Evolutionary conservation across 2,113 vertebrate genomes (phyloP).

Genomic region (Tautogolabrus adspersus): DNA sequence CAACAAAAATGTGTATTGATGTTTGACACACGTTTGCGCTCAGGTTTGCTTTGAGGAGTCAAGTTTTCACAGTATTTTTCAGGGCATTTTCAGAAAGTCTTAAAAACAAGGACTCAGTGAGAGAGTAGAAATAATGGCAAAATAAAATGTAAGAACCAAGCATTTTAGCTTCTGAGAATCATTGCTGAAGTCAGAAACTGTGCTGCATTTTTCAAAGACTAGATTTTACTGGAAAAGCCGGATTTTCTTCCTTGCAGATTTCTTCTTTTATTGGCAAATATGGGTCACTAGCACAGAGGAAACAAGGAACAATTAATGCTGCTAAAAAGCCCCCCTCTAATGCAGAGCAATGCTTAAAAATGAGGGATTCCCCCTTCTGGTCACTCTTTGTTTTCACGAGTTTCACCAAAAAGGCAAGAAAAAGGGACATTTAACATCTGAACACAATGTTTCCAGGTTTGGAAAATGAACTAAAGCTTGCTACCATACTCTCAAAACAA

Average conservation of each 20-base stretch:
- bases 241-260: not conserved
- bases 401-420: not conserved
- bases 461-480: not conserved
- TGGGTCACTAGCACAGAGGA: conserved; percentile 17
- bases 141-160: not conserved
- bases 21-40: conserved; percentile 17
- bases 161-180: no score
- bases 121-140: not conserved
- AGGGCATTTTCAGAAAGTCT: not conserved
- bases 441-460: not conserved
- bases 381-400: not conserved
- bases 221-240: not conserved
- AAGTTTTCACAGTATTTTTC: conserved; percentile 1
- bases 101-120: not conserved
- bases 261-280: conserved; percentile 8
- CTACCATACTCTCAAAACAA: conserved; percentile 1
- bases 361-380: conserved; percentile 7
- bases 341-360: conserved; percentile 7
- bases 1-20: conserved; percentile 13
- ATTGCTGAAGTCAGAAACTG: conserved; percentile 1
- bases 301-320: not conserved
- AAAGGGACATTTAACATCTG: not conserved
- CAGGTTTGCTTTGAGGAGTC: conserved; percentile 42
- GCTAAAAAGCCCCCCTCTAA: not conserved
- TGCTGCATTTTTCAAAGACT: not conserved